Evolutionary conservation across 1,140 invertebrate species (phyloP).

Genomic region (Tetragonula clypearis): DNA sequence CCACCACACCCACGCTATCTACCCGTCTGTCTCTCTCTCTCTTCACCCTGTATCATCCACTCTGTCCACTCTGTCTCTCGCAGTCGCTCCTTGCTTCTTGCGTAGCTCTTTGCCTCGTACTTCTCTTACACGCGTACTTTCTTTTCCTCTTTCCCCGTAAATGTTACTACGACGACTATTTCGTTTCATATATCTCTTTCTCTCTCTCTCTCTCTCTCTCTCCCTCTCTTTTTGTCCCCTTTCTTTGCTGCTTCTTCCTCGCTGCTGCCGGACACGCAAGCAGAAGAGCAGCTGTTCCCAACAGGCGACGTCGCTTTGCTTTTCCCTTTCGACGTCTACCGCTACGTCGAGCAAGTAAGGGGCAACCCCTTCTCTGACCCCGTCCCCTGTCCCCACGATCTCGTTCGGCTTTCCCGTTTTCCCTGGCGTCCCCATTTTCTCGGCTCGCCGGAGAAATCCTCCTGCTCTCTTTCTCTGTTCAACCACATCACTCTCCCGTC

Average conservation of each 20-base stretch:
- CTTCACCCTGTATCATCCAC: background rate
- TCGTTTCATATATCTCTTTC: background rate
- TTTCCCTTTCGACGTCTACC: slow-evolving; percentile 26
- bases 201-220: slow-evolving; percentile 10
- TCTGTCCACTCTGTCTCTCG: background rate
- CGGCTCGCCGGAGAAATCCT: slow-evolving; percentile 1
- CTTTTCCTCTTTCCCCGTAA: background rate
- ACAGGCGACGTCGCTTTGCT: slow-evolving; percentile 39
- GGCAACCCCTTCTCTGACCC: background rate
- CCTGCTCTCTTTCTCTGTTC: background rate
- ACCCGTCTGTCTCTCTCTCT: too few species aligned
- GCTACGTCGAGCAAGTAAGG: too few species aligned
- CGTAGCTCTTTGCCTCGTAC: background rate
- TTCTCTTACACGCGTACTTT: background rate
- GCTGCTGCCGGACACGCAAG: slow-evolving; percentile 48
- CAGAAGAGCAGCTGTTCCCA: slow-evolving; percentile 60
- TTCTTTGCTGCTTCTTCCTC: background rate
- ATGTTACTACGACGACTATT: background rate
- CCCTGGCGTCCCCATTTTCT: slow-evolving; percentile 36
- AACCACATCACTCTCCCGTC: too few species aligned
- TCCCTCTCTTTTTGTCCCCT: background rate
- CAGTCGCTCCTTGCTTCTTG: background rate
- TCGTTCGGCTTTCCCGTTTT: background rate
- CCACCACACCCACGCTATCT: slow-evolving; percentile 30
- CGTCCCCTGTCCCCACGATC: background rate